phyloP scores from a whole-genome alignment of 2,113 vertebrate genomes.

The Pycnonotus jocosus region DNA sequence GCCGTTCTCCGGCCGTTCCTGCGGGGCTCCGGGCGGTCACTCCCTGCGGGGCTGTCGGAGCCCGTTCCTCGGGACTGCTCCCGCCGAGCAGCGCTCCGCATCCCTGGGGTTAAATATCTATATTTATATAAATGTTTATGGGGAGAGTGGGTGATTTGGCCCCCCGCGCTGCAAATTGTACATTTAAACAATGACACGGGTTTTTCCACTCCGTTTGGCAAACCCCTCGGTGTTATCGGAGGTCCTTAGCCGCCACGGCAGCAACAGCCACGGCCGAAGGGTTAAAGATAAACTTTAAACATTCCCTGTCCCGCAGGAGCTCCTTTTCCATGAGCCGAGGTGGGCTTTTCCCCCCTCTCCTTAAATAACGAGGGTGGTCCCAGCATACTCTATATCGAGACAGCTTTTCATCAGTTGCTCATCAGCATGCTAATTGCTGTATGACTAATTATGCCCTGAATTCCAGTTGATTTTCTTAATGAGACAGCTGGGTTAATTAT shows the following conservation, averaged over 20 bases:
- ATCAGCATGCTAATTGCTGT: slow-evolving; percentile 87
- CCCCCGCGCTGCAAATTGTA: not conserved
- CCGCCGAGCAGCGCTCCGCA: not conserved
- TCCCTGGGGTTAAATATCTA: not conserved
- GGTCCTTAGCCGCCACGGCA: not conserved
- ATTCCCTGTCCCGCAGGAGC: not conserved
- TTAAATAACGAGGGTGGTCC: slow-evolving; percentile 74
- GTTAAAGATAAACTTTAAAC: not conserved
- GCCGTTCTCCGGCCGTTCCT: not conserved
- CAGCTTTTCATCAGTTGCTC: slow-evolving; percentile 81
- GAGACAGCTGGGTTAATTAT: slow-evolving; percentile 95
- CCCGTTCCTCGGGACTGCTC: not conserved
- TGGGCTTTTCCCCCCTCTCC: not conserved
- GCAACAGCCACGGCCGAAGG: accelerated
- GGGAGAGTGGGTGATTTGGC: not conserved
- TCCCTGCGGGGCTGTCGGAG: not conserved
- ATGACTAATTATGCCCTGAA: slow-evolving; percentile 91
- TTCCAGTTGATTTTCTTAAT: slow-evolving; percentile 92
- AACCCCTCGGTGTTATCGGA: not conserved
- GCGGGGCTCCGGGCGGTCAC: not conserved
- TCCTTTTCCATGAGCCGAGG: not conserved
- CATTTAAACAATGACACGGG: not conserved
- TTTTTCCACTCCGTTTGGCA: not conserved
- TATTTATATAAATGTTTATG: not conserved
- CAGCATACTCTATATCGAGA: slow-evolving; percentile 68